These are phyloP conservation scores for Stramonita haemastoma DNA, from an alignment of 2,888 invertebrate genomes.

Conservation along the genomic window DNA sequence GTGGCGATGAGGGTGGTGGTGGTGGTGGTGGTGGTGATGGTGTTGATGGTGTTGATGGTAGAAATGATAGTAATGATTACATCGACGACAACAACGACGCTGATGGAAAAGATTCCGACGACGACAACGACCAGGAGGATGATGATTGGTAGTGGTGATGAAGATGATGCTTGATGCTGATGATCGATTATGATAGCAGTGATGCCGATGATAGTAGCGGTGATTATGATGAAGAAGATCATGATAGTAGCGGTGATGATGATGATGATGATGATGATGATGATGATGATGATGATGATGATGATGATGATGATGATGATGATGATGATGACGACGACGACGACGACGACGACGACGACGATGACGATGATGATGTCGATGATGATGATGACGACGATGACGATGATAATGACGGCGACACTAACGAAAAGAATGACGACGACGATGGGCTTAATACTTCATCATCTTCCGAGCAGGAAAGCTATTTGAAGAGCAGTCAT, in stretches of 20 bases:
- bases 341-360: too few relatives aligned
- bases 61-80: background rate
- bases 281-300: background rate
- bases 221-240: background rate
- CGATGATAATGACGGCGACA: background rate
- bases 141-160: background rate
- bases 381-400: too few relatives aligned
- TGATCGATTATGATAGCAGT: background rate
- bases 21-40: slow-evolving; percentile 7
- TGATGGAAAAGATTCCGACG: background rate
- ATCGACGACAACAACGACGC: background rate
- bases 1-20: background rate
- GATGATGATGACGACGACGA: background rate
- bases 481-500: too few relatives aligned
- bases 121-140: background rate
- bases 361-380: too few relatives aligned
- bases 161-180: background rate
- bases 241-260: background rate
- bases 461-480: too few relatives aligned
- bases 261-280: background rate
- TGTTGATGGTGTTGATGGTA: too few relatives aligned
- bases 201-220: background rate
- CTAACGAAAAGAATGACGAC: too few relatives aligned
- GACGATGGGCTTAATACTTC: too few relatives aligned
- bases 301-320: background rate